Base-by-base conservation (phyloP, 2,888 invertebrate genomes). In the Megamerina dolium region DNA sequence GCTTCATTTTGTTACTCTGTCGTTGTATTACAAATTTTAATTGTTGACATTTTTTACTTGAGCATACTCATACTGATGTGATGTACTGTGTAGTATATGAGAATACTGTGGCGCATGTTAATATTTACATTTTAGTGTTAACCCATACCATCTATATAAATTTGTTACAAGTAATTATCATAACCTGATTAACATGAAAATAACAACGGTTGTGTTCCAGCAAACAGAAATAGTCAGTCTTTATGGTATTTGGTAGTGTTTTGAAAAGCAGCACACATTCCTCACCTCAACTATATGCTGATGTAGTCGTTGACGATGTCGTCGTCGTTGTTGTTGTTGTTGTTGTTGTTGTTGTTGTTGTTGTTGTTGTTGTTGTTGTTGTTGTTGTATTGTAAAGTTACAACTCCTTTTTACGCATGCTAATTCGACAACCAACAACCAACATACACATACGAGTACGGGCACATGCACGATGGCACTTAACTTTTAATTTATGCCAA, bases 181-280 rank as follows among this genome's bases (percentile, higher is more conserved):
- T 68, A 69, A 69, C 66, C 68, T 69, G 70, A 68, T 68, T 69
- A 68, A 69, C 68, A 68, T 69, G 70, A 45, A n/a, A n/a, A n/a
- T n/a, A n/a, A n/a, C n/a, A n/a, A 33, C 41, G 33, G 13, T 6
- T 19, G 9, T 5, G 12, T 2, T 39, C 26, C 30, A 29, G 47
- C 44, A 51, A 51, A 43, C 52, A 50, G 55, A 57, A 56, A 53
- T 51, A 56, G 56, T 53, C 51, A 43, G 41, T 42, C n/a, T n/a
- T n/a, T 45, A 41, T 45, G 36, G 16, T 18, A 43, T 32, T n/a
- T n/a, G n/a, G n/a, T n/a, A n/a, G 34, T 18, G n/a, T n/a, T n/a
- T n/a, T n/a, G n/a, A n/a, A n/a, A n/a, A n/a, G n/a, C n/a, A n/a
- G n/a, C n/a, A n/a, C n/a, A n/a, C n/a, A n/a, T n/a, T n/a, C n/a